These are phyloP conservation scores for Dyspetes luteomarginatus DNA, from an alignment of 2,888 invertebrate species.

Conservation along the genomic window DNA sequence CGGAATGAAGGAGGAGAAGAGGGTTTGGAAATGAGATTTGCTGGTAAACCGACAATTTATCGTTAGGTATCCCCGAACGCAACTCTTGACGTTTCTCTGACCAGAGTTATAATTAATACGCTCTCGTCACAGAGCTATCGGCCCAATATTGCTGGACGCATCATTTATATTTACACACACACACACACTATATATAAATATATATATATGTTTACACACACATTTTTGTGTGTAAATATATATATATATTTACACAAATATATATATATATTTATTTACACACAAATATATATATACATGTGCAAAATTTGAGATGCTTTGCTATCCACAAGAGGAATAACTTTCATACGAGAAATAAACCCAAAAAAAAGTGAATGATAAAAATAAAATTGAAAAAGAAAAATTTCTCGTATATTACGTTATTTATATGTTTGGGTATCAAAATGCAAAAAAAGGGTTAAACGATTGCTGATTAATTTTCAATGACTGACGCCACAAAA, in stretches of 20 bases:
- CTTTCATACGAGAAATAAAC: background rate
- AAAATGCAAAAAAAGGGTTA: conserved; percentile 59
- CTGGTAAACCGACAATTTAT: conserved; percentile 84
- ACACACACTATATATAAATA: conserved; percentile 50
- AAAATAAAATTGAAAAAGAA: background rate
- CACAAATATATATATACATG: no score
- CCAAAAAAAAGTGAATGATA: background rate
- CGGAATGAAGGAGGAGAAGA: conserved; percentile 28
- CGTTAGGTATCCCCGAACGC: conserved; percentile 81
- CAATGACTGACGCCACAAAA: conserved; percentile 83
- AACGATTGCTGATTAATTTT: conserved; percentile 82
- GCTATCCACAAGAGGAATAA: no score
- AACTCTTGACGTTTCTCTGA: conserved; percentile 82
- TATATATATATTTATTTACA: no score
- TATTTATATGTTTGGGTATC: no score
- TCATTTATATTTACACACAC: conserved; percentile 69
- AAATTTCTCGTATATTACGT: background rate
- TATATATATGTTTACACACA: background rate
- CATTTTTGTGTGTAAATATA: background rate
- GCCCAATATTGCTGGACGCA: conserved; percentile 78
- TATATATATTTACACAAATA: no score
- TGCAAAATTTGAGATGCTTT: no score
- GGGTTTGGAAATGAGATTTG: conserved; percentile 83
- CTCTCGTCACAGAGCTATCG: conserved; percentile 79
- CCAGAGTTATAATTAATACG: conserved; percentile 83